Percentiles rank a stretch among this genome's conserved stretches.
Conservation (phyloP, 2,888 invertebrate genomes). For the Rhamnusium bicolor region DNA sequence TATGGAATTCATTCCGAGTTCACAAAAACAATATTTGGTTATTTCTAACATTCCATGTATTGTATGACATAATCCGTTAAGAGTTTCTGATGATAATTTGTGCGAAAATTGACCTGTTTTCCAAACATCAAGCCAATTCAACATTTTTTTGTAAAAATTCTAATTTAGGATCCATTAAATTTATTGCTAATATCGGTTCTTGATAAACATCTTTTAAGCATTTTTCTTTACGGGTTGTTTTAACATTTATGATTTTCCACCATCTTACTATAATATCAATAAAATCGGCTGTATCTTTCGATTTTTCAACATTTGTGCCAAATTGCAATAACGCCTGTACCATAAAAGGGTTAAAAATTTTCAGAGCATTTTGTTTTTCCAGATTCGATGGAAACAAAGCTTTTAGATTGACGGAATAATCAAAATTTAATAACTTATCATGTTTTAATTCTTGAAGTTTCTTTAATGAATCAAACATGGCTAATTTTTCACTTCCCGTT, state of each 20-base stretch:
- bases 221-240: slow-evolving; percentile 18
- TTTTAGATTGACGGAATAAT: slow-evolving; percentile 32
- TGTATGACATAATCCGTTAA: background rate
- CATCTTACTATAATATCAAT: slow-evolving; percentile 28
- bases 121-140: slow-evolving; percentile 26
- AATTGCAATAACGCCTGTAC: slow-evolving; percentile 30
- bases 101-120: background rate
- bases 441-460: slow-evolving; percentile 31
- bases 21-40: slow-evolving; percentile 22
- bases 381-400: slow-evolving; percentile 32
- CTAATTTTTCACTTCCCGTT: slow-evolving; percentile 19
- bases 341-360: slow-evolving; percentile 17
- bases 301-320: slow-evolving; percentile 10
- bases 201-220: slow-evolving; percentile 1
- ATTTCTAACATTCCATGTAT: slow-evolving; percentile 23
- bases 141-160: slow-evolving; percentile 1
- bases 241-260: slow-evolving; percentile 32
- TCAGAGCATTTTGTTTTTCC: slow-evolving; percentile 20
- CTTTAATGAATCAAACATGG: slow-evolving; percentile 24
- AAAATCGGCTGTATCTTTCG: slow-evolving; percentile 22
- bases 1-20: slow-evolving; percentile 8
- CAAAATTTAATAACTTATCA: slow-evolving; percentile 36
- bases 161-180: slow-evolving; percentile 14
- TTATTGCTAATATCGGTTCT: background rate
- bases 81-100: slow-evolving; percentile 5